Base-by-base conservation (phyloP, 2,113 vertebrate genomes). In the Gymnarchus niloticus region DNA sequence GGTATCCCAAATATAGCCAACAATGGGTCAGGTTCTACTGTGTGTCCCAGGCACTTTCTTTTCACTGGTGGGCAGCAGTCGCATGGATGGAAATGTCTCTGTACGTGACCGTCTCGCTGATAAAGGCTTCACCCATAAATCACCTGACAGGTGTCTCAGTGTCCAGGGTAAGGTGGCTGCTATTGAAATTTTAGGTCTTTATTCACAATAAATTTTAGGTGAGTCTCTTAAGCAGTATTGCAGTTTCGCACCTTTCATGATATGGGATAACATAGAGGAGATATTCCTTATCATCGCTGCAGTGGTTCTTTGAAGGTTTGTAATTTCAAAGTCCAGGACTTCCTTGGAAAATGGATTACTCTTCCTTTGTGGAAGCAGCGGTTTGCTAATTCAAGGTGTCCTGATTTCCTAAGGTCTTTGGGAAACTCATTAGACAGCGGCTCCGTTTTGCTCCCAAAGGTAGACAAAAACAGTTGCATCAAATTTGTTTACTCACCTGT, bases 381-480 rank as follows among this genome's bases (percentile, higher is more conserved):
- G 61, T 5, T 14, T 1, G 2, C 12, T 37, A 37, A 19, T 17
- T 41, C 56, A 48, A 56, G 69, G 44, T 65, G 61, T 77, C 83
- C 81, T 83, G 54, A 82, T 73, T 61, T 85, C 76, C 7, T 21
- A 25, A 33, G 41, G 25, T 81, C 87, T 78, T 52, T 77, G 25
- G 87, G 86, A 87, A 88, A 82, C 77, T 88, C 86, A 86, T 88
- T 87, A 87, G 87, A 87, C 83, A 33, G n/a, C 0, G 25, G n/a
- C n/a, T 65, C 8, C n/a, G 59, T 14, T 33, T 17, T 73, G 33
- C 65, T 37, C 56, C 81, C 73, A 57, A 61, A 80, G 78, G 77
- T 28, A 73, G 56, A 10, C 6, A 3, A 52, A 23, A 49, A 44
- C 61, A 56, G 56, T 3, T 14, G 12, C 65, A 46, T 56, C 48